A percentile compares a stretch with the other conserved stretches of the same genome.
These are phyloP conservation scores for Chrysopilus asiliformis DNA, from an alignment of 2,888 invertebrate species.

Conservation along the genomic window DNA sequence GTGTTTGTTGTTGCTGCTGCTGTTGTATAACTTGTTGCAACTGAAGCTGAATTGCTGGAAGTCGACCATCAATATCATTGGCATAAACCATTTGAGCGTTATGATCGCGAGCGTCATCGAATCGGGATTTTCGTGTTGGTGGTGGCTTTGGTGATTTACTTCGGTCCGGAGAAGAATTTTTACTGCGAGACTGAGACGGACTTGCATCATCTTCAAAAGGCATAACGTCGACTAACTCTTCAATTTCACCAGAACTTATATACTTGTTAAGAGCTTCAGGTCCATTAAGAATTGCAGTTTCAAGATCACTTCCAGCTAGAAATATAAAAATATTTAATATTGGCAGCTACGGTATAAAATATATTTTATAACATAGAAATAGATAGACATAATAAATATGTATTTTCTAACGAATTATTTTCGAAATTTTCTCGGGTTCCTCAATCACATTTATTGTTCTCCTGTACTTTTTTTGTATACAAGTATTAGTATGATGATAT, in stretches of 20 bases:
- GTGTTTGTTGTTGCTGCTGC: constrained; percentile 1
- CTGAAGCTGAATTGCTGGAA: background rate
- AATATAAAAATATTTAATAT: constrained; percentile 10
- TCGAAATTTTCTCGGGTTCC: too few relatives aligned
- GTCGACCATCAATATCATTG: constrained; percentile 11
- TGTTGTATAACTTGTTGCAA: constrained; percentile 10
- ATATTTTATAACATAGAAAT: constrained; percentile 2
- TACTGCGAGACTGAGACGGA: constrained; percentile 21
- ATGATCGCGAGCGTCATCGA: constrained; percentile 29
- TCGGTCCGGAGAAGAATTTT: constrained; percentile 22
- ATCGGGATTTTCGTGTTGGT: constrained; percentile 27
- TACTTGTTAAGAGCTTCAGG: constrained; percentile 62
- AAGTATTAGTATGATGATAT: too few relatives aligned
- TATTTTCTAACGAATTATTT: too few relatives aligned
- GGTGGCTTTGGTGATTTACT: constrained; percentile 22
- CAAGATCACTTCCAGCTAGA: constrained; percentile 58
- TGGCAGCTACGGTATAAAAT: too few relatives aligned
- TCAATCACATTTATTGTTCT: too few relatives aligned
- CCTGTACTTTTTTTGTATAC: too few relatives aligned
- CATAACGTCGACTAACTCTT: constrained; percentile 65
- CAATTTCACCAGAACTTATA: constrained; percentile 67
- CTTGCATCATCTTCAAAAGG: constrained; percentile 44
- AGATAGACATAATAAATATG: too few relatives aligned
- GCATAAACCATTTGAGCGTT: constrained; percentile 28
- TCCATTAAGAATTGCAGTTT: constrained; percentile 63